Conservation (phyloP, 2,888 invertebrate species). For the Diaperis boleti region DNA sequence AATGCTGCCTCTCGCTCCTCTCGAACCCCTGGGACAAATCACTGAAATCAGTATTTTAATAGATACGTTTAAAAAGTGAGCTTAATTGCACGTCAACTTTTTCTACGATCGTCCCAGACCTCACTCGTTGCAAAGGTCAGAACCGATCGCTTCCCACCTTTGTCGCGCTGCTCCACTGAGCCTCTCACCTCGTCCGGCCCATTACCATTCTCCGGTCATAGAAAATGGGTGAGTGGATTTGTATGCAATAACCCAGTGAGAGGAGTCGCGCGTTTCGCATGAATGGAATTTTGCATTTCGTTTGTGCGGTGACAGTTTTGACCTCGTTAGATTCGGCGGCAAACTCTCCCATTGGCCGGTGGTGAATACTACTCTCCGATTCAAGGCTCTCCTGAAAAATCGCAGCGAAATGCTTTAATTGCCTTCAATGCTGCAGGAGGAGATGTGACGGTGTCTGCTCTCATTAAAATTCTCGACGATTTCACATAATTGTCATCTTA, state of each 20-base stretch:
- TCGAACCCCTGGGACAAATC: too few relatives aligned
- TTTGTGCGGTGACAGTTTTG: slow-evolving; percentile 34
- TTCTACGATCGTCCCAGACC: too few relatives aligned
- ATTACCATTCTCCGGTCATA: slow-evolving; percentile 29
- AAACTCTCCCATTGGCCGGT: slow-evolving; percentile 24
- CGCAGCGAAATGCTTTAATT: too few relatives aligned
- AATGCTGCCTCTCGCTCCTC: too few relatives aligned
- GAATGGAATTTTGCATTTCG: slow-evolving; percentile 42
- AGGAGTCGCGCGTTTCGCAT: slow-evolving; percentile 33
- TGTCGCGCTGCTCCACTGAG: slow-evolving; percentile 24
- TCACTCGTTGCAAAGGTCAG: too few relatives aligned
- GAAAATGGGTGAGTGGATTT: slow-evolving; percentile 29
- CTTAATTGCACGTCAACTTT: too few relatives aligned
- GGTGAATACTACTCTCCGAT: slow-evolving; percentile 9
- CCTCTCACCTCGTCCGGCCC: slow-evolving; percentile 27
- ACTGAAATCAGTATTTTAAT: too few relatives aligned
- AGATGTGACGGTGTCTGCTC: not conserved
- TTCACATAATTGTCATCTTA: slow-evolving; percentile 2
- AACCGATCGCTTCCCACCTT: too few relatives aligned
- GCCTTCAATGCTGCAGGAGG: too few relatives aligned
- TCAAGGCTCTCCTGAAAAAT: too few relatives aligned
- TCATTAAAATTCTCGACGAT: slow-evolving; percentile 11
- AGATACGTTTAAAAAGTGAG: too few relatives aligned
- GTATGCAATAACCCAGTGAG: slow-evolving; percentile 26
- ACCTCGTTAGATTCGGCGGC: slow-evolving; percentile 39